These are phyloP conservation scores for Ophraella communa DNA, from an alignment of 2,888 invertebrate genomes.

Conservation along the genomic window DNA sequence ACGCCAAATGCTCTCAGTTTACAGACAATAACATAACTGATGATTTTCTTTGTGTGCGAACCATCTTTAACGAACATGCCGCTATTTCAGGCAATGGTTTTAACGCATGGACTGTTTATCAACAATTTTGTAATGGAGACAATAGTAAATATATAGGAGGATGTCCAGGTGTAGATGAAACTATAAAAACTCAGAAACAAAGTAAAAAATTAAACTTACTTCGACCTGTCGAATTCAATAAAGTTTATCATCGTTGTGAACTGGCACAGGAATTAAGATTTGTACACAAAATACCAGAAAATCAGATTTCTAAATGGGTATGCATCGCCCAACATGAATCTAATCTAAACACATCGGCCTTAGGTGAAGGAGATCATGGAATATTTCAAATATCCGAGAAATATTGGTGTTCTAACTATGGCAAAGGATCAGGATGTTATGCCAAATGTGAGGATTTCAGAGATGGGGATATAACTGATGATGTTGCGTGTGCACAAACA, in stretches of 20 bases:
- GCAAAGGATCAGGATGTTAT: slow-evolving; percentile 62
- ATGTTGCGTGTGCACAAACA: slow-evolving; percentile 70
- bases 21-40: slow-evolving; percentile 74
- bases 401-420: slow-evolving; percentile 64
- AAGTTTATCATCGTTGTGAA: slow-evolving; percentile 73
- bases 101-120: slow-evolving; percentile 76
- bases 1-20: slow-evolving; percentile 66
- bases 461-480: slow-evolving; percentile 74
- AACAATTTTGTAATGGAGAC: slow-evolving; percentile 65
- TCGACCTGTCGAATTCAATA: slow-evolving; percentile 38
- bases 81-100: slow-evolving; percentile 74
- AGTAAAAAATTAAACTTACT: slow-evolving; percentile 1
- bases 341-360: slow-evolving; percentile 70
- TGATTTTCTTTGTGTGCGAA: slow-evolving; percentile 72
- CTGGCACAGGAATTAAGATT: slow-evolving; percentile 69
- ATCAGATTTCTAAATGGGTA: slow-evolving; percentile 58
- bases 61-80: slow-evolving; percentile 72
- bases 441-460: slow-evolving; percentile 67
- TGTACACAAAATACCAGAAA: slow-evolving; percentile 62
- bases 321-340: slow-evolving; percentile 78
- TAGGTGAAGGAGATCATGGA: slow-evolving; percentile 72
- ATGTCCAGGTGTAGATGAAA: not conserved
- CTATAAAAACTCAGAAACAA: not conserved
- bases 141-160: slow-evolving; percentile 53
- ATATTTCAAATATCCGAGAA: slow-evolving; percentile 74